Base-by-base conservation (phyloP, 2,888 invertebrate species). In the Poecilobothrus nobilitatus region DNA sequence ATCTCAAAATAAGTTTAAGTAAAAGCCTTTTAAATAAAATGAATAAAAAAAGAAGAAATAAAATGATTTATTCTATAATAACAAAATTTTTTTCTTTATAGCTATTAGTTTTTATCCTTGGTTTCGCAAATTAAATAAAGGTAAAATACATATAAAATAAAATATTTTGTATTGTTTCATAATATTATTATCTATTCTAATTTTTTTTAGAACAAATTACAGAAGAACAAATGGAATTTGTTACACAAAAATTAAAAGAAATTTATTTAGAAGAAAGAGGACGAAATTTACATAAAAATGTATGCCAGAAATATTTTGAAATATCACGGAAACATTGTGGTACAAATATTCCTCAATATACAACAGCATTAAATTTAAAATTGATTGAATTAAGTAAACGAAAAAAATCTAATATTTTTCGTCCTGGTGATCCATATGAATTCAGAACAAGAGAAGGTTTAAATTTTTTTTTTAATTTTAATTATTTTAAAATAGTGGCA, bases 351-450 rank as follows among this genome's bases (percentile, higher is more conserved):
- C 44, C 44, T 3, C 6, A 44, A 44, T 44, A 44, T 44, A 44
- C 76, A 0, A 70, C 73, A 0, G 78, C 81, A 1, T 72, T 74
- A 12, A 73, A 74, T 66, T 65, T 79, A 65, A 74, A 79, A 5
- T 71, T 80, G 4, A 72, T 74, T 6, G 73, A 77, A 0, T 66
- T 77, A 7, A 69, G 73, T 4, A 68, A 68, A 33, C 70, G 73
- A 44, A 70, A 70, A 1, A 77, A 75, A 41, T 70, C 70, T 12
- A 63, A 69, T 3, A 70, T 64, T 63, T 80, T 80, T 69, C 75
- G 74, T 10, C 73, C 78, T 0, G 80, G 79, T 2, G 80, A 81
- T 75, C 81, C 79, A 70, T 78, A 78, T 71, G 76, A 76, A 0
- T 68, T 81, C 18, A 74, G 81, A 21, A 80, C 78, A 4, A 73